Percentiles rank a stretch among this genome's conserved stretches.
Conservation (phyloP, 2,113 vertebrate genomes). For the Pterocles gutturalis region DNA sequence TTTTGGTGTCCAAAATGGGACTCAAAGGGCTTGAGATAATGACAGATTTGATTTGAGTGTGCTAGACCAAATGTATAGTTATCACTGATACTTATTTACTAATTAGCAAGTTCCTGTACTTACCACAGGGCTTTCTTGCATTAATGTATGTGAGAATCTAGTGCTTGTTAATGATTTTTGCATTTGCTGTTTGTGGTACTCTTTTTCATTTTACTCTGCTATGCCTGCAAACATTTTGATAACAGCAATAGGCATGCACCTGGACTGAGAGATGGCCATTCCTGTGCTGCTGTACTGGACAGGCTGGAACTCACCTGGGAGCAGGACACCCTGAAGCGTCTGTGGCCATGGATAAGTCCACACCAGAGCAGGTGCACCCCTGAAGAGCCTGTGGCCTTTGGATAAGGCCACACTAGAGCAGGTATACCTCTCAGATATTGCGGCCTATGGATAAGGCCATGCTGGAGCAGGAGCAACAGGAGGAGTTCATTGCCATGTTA, state of each 20-base stretch:
- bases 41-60: background rate
- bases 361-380: background rate
- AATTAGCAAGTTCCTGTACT: background rate
- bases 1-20: background rate
- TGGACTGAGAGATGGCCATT: background rate
- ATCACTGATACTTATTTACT: background rate
- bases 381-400: background rate
- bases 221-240: background rate
- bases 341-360: background rate
- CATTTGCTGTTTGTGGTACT: background rate
- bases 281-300: background rate
- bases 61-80: background rate
- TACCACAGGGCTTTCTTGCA: background rate
- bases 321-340: background rate
- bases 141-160: background rate
- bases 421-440: background rate
- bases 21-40: rapidly evolving
- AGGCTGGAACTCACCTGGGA: background rate
- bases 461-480: background rate
- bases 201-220: background rate
- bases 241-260: background rate
- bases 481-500: background rate
- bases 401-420: background rate
- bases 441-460: background rate
- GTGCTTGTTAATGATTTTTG: background rate